Evolutionary conservation across 2,113 vertebrate genomes (phyloP).

Genomic region (Oophaga pumilio): DNA sequence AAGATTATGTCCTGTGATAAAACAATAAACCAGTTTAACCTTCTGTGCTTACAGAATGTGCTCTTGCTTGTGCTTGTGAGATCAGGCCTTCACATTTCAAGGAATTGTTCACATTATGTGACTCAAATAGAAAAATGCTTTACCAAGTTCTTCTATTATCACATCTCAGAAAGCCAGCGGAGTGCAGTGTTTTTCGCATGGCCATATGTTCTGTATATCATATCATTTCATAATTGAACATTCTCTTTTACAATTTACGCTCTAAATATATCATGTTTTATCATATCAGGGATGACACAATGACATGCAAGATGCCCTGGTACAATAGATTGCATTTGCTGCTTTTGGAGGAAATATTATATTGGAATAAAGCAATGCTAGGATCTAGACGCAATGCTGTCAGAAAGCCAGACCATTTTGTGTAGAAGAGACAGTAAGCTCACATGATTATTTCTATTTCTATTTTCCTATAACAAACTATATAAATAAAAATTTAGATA

Average conservation of each 20-base stretch:
- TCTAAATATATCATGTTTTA: conserved; percentile 23
- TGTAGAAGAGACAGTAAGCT: background rate
- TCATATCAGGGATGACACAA: conserved; percentile 9
- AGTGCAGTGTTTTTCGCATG: background rate
- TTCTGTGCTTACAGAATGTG: conserved; percentile 63
- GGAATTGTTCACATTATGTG: conserved; percentile 52
- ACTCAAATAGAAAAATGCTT: conserved; percentile 58
- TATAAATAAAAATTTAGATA: background rate
- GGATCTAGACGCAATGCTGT: background rate
- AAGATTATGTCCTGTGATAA: conserved; percentile 63
- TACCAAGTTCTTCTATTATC: conserved; percentile 56
- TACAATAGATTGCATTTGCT: background rate
- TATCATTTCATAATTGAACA: background rate
- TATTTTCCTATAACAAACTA: background rate
- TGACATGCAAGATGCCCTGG: conserved; percentile 18
- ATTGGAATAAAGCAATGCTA: background rate
- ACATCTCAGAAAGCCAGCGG: background rate
- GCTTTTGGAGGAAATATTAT: conserved; percentile 9
- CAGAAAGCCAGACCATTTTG: background rate
- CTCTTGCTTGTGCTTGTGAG: conserved; percentile 59
- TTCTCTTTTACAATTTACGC: background rate
- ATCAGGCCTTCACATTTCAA: conserved; percentile 61
- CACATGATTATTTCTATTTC: background rate
- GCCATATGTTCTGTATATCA: background rate
- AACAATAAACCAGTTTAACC: conserved; percentile 63